Evolutionary conservation across 2,888 invertebrate species (phyloP), one percentile per base, ranked within the genome.

Genomic region (Euproctis similis): DNA sequence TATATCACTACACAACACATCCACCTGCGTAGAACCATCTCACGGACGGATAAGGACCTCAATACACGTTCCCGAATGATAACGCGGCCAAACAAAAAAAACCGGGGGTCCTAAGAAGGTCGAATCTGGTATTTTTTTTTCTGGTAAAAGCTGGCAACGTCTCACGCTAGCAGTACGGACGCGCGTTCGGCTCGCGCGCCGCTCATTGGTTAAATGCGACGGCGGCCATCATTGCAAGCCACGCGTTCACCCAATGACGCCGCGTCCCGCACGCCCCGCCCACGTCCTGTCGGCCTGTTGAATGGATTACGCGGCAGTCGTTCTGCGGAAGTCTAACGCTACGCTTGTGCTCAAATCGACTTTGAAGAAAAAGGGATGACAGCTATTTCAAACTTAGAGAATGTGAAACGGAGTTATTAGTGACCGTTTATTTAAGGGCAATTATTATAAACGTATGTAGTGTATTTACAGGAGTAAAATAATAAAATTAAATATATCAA

Each of bases 121-220:
- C 81, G 82, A 82, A 81, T 81, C 77, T 77, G 77, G 76, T 81
- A 68, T 74, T 80, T 81, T 77, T 76, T 76, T 82, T 80, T 76
- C 65, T 66, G 64, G 63, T 50, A 50, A 70, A 70, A 81, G 75
- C 77, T 81, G 80, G 82, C 82, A 82, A 81, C 82, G 80, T 76
- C 80, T 81, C 81, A 47, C 58, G 57, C 58, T 65, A 52, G 68
- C 60, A 65, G 69, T 68, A 72, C 75, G 75, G 71, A 78, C 82
- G 77, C 75, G 81, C 82, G 82, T 82, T 78, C 75, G 58, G 64
- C 70, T 64, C 70, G 72, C 78, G 72, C 64, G 64, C 67, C 69
- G 76, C 77, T 77, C 71, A 84, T 84, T 84, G 84, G 82, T 74
- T 71, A 58, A 81, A 68, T 82, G 82, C 62, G 60, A 51, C 62